Evolutionary conservation across 2,797 vertebrate species (phyloP).

Genomic region (Danio choprae): DNA sequence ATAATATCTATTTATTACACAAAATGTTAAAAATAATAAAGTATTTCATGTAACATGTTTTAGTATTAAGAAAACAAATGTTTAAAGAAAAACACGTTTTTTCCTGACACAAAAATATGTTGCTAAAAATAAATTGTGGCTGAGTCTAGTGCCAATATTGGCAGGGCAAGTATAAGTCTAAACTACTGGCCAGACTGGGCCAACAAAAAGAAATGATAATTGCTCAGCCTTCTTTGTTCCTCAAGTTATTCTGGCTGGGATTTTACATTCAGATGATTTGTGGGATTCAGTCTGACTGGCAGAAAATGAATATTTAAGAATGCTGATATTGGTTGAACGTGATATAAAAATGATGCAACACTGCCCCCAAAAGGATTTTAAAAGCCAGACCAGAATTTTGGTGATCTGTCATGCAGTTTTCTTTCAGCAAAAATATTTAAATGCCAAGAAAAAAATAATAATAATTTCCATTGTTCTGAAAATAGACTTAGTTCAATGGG

Average conservation of each 20-base stretch:
- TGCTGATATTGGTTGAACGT: not conserved
- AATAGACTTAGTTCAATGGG: conserved; percentile 37
- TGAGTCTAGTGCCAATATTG: not conserved
- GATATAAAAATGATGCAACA: conserved; percentile 52
- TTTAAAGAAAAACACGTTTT: not conserved
- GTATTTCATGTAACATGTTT: not conserved
- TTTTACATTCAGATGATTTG: conserved; percentile 1
- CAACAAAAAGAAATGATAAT: conserved; percentile 14
- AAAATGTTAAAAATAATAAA: not conserved
- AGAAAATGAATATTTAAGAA: conserved; percentile 24
- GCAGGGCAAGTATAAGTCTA: not conserved
- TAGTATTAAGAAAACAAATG: not conserved
- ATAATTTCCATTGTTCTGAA: conserved; percentile 46
- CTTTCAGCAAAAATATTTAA: conserved; percentile 9
- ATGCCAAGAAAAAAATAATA: conserved; percentile 47
- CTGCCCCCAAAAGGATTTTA: conserved; percentile 68
- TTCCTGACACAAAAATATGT: not conserved
- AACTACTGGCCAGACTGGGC: not conserved
- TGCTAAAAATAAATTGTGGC: not conserved
- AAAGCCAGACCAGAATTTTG: not conserved
- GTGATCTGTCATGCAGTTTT: conserved; percentile 28
- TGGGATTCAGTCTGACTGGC: conserved; percentile 1
- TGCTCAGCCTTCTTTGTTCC: not conserved
- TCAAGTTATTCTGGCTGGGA: conserved; percentile 2
- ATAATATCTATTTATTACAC: not conserved